Evolutionary conservation across 2,113 vertebrate species (phyloP).

Genomic region (Vulpes lagopus): DNA sequence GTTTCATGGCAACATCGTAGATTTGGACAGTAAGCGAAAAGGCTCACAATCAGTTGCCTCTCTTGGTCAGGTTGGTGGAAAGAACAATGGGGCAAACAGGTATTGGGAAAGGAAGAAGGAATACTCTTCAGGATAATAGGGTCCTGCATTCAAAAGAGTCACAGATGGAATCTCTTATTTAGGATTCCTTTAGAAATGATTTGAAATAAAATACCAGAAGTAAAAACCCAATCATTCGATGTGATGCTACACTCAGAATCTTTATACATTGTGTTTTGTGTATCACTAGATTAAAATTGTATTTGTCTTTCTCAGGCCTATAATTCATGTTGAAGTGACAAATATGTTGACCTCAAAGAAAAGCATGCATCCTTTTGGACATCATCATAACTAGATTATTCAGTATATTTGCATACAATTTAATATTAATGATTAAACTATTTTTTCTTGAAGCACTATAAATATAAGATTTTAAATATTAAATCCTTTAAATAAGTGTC

Average conservation of each 20-base stretch:
- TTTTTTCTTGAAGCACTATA: neutral
- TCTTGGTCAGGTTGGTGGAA: neutral
- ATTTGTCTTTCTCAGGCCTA: neutral
- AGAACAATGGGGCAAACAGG: neutral
- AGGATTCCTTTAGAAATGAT: neutral
- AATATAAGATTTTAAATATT: slow-evolving; percentile 41
- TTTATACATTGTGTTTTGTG: neutral
- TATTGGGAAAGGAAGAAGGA: neutral
- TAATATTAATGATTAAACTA: slow-evolving; percentile 39
- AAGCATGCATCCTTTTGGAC: neutral
- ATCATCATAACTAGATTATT: slow-evolving; percentile 33
- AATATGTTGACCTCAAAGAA: slow-evolving; percentile 7
- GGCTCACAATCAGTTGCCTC: neutral
- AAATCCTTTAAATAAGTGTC: neutral
- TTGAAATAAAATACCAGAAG: slow-evolving; percentile 4
- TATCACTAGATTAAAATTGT: neutral
- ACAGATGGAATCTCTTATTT: neutral
- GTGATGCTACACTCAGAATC: neutral
- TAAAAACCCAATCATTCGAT: neutral
- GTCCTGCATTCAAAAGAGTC: neutral
- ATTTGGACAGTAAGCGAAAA: neutral
- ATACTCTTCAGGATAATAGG: fast-evolving
- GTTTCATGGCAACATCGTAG: neutral
- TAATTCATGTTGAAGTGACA: slow-evolving; percentile 16
- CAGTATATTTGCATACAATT: neutral